These are phyloP conservation scores for Recurvirostra avosetta DNA, from an alignment of 2,113 vertebrate genomes.

Conservation along the genomic window DNA sequence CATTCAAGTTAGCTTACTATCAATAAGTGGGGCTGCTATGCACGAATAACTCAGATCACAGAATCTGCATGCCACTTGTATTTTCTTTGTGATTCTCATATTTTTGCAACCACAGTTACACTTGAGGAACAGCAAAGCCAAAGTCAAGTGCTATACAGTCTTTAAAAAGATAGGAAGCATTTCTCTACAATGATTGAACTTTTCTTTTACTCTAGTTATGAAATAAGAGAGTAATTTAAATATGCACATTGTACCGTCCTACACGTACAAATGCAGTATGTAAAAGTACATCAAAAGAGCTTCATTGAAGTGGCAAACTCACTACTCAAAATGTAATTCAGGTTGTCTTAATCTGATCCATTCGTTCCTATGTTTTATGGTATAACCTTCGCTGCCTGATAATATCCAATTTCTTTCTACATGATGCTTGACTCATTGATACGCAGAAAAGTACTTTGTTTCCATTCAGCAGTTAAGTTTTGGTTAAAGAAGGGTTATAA, in stretches of 20 bases:
- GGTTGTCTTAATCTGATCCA: not conserved
- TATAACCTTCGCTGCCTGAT: not conserved
- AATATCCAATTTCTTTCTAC: not conserved
- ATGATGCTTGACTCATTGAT: not conserved
- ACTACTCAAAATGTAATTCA: not conserved
- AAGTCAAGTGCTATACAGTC: not conserved
- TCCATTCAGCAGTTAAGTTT: not conserved
- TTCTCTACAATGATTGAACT: not conserved
- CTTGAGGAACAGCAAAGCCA: not conserved
- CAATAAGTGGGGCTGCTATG: not conserved
- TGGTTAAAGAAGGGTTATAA: not conserved
- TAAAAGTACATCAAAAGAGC: not conserved
- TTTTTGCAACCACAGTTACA: not conserved
- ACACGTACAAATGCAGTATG: not conserved
- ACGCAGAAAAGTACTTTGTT: not conserved
- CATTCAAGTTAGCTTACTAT: not conserved
- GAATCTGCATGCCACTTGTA: not conserved
- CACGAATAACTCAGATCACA: not conserved
- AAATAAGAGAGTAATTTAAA: not conserved
- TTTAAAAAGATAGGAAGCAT: not conserved
- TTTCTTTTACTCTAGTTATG: not conserved
- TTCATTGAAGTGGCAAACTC: not conserved
- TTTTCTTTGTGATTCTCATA: not conserved
- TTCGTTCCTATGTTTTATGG: not conserved
- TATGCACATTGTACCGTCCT: fast-evolving